Conservation (phyloP, 2,113 vertebrate species). For the Fulmarus glacialis region DNA sequence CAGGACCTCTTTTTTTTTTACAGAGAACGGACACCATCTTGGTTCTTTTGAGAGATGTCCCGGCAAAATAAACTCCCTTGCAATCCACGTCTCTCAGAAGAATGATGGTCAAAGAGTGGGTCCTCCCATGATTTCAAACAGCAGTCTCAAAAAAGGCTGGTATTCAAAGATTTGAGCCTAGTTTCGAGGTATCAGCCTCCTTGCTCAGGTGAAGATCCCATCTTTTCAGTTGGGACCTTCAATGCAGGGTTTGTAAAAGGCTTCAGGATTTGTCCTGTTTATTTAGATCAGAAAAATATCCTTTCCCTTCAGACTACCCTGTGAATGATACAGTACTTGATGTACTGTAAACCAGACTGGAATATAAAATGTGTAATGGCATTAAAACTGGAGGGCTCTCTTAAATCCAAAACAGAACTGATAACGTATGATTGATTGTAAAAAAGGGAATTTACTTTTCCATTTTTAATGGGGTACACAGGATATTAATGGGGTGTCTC, state of each 20-base stretch:
- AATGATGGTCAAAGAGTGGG: not conserved
- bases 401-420: conserved; percentile 39
- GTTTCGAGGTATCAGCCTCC: not conserved
- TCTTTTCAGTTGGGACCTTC: too few relatives aligned
- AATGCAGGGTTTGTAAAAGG: not conserved
- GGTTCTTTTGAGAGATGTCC: not conserved
- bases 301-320: not conserved
- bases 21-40: not conserved
- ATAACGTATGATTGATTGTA: not conserved
- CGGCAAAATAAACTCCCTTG: not conserved
- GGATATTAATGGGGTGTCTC: not conserved
- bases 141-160: not conserved
- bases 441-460: conserved; percentile 28
- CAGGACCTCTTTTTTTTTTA: not conserved
- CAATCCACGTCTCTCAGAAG: not conserved
- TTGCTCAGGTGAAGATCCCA: not conserved
- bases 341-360: not conserved
- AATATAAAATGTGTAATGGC: conserved; percentile 10
- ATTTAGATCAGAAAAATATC: not conserved
- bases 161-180: not conserved
- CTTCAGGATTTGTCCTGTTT: not conserved
- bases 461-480: conserved; percentile 38
- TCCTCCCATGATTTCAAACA: not conserved
- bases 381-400: conserved; percentile 11
- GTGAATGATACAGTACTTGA: not conserved